Evolutionary conservation across 2,113 vertebrate genomes (phyloP).

Genomic region (Crocuta crocuta): DNA sequence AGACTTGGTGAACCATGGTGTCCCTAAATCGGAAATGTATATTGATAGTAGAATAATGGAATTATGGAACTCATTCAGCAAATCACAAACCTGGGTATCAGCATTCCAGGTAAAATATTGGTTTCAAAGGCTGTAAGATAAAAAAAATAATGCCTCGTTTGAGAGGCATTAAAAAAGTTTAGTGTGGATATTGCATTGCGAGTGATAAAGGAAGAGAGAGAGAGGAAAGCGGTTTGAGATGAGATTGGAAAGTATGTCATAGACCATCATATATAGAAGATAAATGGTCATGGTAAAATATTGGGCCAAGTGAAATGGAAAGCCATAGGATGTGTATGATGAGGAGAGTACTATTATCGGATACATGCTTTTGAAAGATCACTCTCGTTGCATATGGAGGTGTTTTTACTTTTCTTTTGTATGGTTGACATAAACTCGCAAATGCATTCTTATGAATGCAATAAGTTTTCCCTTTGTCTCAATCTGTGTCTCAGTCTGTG

Average conservation of each 20-base stretch:
- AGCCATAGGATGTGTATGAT: fast-evolving
- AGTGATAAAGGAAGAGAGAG: not conserved
- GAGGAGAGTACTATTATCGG: not conserved
- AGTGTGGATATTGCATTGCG: not conserved
- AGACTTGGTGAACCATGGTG: not conserved
- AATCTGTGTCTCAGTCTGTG: not conserved
- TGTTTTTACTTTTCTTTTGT: not conserved
- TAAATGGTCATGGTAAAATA: not conserved
- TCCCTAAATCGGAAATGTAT: not conserved
- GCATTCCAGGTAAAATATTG: not conserved
- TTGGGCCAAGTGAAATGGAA: not conserved
- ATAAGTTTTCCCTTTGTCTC: not conserved
- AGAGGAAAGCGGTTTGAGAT: not conserved
- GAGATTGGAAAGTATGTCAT: not conserved
- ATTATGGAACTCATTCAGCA: not conserved
- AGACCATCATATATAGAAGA: not conserved
- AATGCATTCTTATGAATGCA: not conserved
- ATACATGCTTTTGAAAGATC: not conserved
- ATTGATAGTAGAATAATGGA: not conserved
- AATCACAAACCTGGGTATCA: not conserved
- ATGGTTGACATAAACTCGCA: not conserved
- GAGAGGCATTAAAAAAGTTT: not conserved
- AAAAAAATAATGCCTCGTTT: not conserved
- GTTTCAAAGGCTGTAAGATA: not conserved
- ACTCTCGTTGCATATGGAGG: not conserved